phyloP scores from a whole-genome alignment of 1,140 invertebrate species.

The Diuraphis noxia region DNA sequence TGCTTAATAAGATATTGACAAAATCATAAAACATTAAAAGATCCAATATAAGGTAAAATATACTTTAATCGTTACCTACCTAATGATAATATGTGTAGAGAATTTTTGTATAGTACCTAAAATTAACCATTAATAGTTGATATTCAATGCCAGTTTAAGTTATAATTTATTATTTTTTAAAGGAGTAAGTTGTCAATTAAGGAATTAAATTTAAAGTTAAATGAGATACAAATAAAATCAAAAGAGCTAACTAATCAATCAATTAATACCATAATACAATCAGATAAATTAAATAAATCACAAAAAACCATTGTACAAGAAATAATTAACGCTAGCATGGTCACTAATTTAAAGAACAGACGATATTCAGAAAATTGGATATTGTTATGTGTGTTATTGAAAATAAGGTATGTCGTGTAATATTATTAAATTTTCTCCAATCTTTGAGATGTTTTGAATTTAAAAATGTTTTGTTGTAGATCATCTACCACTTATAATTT shows the following conservation, averaged over 20 bases:
- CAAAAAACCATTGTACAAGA: neutral
- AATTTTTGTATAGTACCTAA: neutral
- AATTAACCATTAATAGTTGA: neutral
- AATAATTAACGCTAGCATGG: neutral
- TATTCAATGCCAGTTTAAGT: neutral
- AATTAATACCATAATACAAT: neutral
- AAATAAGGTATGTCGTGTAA: neutral
- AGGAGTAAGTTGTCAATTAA: neutral
- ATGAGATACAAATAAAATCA: neutral
- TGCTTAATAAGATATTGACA: neutral
- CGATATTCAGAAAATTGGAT: slow-evolving; percentile 15
- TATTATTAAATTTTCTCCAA: neutral
- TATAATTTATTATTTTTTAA: neutral
- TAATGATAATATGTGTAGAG: neutral
- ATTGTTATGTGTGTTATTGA: neutral
- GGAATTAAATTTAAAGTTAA: slow-evolving; percentile 3
- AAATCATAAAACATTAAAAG: neutral
- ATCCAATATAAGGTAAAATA: neutral
- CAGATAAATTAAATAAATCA: neutral
- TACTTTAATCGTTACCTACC: neutral
- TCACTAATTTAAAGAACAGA: neutral
- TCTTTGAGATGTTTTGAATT: neutral
- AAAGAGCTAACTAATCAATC: neutral
- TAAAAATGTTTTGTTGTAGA: neutral
- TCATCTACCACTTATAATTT: neutral